phyloP scores from a whole-genome alignment of 2,888 invertebrate species.

The Caenorhabditis afra region DNA sequence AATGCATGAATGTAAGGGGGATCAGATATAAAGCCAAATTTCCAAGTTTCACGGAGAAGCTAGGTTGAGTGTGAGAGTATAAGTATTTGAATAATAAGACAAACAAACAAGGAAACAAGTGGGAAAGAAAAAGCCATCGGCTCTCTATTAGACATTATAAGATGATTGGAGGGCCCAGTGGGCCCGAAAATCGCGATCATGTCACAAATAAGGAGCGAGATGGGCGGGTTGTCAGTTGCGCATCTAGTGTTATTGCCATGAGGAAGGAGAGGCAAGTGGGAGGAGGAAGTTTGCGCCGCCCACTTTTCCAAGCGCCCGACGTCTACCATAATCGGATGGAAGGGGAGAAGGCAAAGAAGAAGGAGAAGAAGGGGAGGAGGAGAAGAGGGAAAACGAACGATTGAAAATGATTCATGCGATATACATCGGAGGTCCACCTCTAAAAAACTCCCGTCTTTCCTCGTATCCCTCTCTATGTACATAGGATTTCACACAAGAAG shows the following conservation, averaged over 20 bases:
- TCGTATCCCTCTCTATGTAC: slow-evolving; percentile 46
- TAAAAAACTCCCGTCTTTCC: slow-evolving; percentile 32
- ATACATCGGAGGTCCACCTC: slow-evolving; percentile 56
- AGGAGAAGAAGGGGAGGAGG: no score
- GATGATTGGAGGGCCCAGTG: neutral
- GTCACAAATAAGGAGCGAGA: neutral
- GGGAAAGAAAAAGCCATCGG: neutral
- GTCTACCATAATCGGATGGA: slow-evolving; percentile 57
- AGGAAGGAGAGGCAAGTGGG: slow-evolving; percentile 15
- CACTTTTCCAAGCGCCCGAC: slow-evolving; percentile 35
- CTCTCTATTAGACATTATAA: neutral
- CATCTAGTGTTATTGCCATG: slow-evolving; percentile 49
- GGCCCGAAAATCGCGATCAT: no score
- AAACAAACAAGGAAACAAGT: slow-evolving; percentile 21
- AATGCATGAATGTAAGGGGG: neutral
- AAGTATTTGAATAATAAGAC: slow-evolving; percentile 34
- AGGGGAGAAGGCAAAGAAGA: neutral
- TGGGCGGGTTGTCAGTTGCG: slow-evolving; percentile 17
- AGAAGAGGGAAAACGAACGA: slow-evolving; percentile 37
- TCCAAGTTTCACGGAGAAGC: slow-evolving; percentile 13
- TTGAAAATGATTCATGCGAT: slow-evolving; percentile 63
- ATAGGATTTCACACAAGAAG: slow-evolving; percentile 48
- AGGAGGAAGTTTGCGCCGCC: slow-evolving; percentile 46
- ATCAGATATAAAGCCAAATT: slow-evolving; percentile 3
- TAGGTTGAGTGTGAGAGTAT: slow-evolving; percentile 22